phyloP scores from a whole-genome alignment of 23 tunicate species.

The Halocynthia aurantium region DNA sequence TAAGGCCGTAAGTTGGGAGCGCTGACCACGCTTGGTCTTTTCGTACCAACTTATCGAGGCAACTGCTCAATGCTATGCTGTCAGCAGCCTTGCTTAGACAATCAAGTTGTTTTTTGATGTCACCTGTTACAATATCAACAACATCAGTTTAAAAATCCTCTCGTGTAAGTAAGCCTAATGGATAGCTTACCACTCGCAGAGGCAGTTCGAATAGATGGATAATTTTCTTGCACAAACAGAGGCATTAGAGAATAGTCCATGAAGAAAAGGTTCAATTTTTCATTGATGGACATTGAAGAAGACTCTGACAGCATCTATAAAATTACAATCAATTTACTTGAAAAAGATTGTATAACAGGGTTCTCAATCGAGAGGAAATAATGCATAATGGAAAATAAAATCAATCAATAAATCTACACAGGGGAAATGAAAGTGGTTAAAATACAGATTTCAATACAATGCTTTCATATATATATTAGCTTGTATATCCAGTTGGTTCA shows the following conservation, averaged over 20 bases:
- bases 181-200: constrained; percentile 45
- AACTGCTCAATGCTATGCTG: constrained; percentile 49
- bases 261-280: constrained; percentile 70
- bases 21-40: constrained; percentile 75
- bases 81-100: constrained; percentile 66
- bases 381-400: too few species aligned
- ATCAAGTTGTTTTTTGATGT: constrained; percentile 39
- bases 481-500: too few species aligned
- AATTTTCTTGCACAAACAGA: constrained; percentile 86
- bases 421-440: too few species aligned
- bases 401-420: too few species aligned
- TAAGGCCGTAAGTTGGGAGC: constrained; percentile 77
- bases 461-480: too few species aligned
- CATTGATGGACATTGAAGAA: constrained; percentile 45
- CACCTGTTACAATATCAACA: constrained; percentile 19
- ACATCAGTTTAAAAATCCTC: not conserved
- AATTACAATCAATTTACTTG: too few species aligned
- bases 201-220: constrained; percentile 32
- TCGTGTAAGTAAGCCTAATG: not conserved
- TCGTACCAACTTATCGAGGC: constrained; percentile 63
- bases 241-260: constrained; percentile 96
- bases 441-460: too few species aligned
- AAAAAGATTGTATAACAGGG: too few species aligned
- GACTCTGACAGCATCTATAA: constrained; percentile 38
- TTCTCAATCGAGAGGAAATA: too few species aligned